Percentiles rank a stretch among this genome's conserved stretches.
Evolutionary conservation across 2,888 invertebrate genomes (phyloP).

Genomic region (Phortica okadai): DNA sequence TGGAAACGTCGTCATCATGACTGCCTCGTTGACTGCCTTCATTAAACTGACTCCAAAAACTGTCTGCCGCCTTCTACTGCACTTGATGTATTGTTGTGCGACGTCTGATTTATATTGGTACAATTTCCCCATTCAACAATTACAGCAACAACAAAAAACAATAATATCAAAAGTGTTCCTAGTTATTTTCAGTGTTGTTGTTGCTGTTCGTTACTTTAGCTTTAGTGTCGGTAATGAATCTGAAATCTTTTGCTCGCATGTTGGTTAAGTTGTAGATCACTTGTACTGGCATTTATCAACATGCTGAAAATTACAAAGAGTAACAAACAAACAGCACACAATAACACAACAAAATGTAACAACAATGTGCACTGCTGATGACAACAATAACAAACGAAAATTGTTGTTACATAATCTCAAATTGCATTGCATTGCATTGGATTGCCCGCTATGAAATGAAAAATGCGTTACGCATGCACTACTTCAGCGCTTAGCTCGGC

Average conservation of each 20-base stretch:
- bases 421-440: conserved; percentile 13
- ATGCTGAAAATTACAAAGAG: conserved; percentile 37
- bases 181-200: conserved; percentile 16
- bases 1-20: not conserved
- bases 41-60: conserved; percentile 15
- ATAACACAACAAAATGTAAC: conserved; percentile 27
- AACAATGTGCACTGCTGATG: conserved; percentile 38
- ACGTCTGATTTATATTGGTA: conserved; percentile 63
- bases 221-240: conserved; percentile 65
- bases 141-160: not conserved
- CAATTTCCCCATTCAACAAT: conserved; percentile 17
- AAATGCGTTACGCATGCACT: conserved; percentile 29
- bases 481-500: conserved; percentile 1
- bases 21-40: conserved; percentile 24
- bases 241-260: conserved; percentile 51
- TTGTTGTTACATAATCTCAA: conserved; percentile 60
- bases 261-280: conserved; percentile 40
- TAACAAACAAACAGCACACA: conserved; percentile 22
- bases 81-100: conserved; percentile 65
- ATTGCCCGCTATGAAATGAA: conserved; percentile 23
- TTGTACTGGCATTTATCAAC: conserved; percentile 44
- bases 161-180: conserved; percentile 32
- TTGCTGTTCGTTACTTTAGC: conserved; percentile 34
- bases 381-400: conserved; percentile 26
- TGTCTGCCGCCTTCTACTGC: conserved; percentile 47